Evolutionary conservation across 1,140 invertebrate genomes (phyloP).

Genomic region (Chlorops oryzae): DNA sequence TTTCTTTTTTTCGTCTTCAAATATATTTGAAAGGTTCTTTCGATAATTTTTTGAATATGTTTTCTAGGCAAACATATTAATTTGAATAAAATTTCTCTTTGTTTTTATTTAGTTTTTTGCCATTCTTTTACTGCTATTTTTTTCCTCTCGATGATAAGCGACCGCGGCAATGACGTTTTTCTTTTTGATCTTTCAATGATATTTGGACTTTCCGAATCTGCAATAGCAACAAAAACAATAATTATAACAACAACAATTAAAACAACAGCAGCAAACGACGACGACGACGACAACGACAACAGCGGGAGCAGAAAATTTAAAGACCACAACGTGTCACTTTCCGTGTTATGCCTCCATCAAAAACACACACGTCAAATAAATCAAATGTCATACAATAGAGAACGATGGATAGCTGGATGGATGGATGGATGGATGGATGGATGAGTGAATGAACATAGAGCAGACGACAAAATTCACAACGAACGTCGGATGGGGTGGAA

Average conservation of each 20-base stretch:
- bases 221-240: too few species aligned
- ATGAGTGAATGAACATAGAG: slow-evolving; percentile 6
- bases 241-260: too few species aligned
- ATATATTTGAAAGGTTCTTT: neutral
- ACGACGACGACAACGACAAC: too few species aligned
- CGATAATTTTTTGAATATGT: neutral
- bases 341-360: slow-evolving; percentile 44
- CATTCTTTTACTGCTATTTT: too few species aligned
- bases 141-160: too few species aligned
- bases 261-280: too few species aligned
- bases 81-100: neutral
- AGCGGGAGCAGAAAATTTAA: too few species aligned
- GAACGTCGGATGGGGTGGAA: neutral
- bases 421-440: slow-evolving; percentile 2
- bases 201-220: too few species aligned
- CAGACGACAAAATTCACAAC: too few species aligned
- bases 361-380: slow-evolving; percentile 48
- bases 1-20: neutral
- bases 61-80: neutral
- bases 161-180: too few species aligned
- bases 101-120: neutral
- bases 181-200: too few species aligned
- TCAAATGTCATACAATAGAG: slow-evolving; percentile 44
- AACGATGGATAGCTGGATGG: slow-evolving; percentile 6
- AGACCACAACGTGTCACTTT: slow-evolving; percentile 34